Evolutionary conservation across 2,797 vertebrate species (phyloP), one percentile per base, ranked within the genome.

Genomic region (Scolopax bukidnonensis): DNA sequence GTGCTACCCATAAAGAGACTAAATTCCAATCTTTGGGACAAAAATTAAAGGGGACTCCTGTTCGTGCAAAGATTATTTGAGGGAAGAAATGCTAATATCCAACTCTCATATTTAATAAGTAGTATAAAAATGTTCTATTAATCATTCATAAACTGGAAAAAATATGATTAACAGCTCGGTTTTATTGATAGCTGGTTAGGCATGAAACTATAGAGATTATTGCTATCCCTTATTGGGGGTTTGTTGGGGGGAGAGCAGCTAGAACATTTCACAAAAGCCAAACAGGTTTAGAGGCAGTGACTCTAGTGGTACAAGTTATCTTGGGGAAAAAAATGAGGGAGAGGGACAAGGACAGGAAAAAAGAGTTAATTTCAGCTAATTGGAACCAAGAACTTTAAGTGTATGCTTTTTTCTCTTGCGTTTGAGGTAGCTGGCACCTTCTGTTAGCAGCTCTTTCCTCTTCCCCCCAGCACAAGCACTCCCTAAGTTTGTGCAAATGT

Each of bases 121-220:
- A 25, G 75, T 84, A 64, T 60, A 23, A 84, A 80, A 84, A 40
- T 71, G 38, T 53, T 45, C 45, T 87, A 9, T 92, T 95, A 80
- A 68, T 83, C 95, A 91, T 85, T 91, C 61, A 80, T 91, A 60
- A 83, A 82, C 51, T 85, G 60, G 14, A 77, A 80, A 43, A 79
- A 86, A 19, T 23, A 30, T 7, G 24, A 50, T 89, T 87, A 86
- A 60, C 73, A 84, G 83, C 73, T 88, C 32, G 27, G 9, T 75
- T 95, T 86, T 96, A 88, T 90, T 90, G 91, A 90, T 80, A 45
- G 76, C 83, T 86, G 57, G n/a, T 74, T 81, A 78, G 65, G 65
- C 73, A 81, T 56, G 19, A 71, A 90, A 71, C 59, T 73, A 19
- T 2, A 50, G 81, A 54, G 65, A 32, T 75, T 30, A 24, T 16